A percentile compares a stretch with the other conserved stretches of the same genome.
Evolutionary conservation across 2,113 vertebrate genomes (phyloP).

Genomic region (Leptobrachium ailaonicum): DNA sequence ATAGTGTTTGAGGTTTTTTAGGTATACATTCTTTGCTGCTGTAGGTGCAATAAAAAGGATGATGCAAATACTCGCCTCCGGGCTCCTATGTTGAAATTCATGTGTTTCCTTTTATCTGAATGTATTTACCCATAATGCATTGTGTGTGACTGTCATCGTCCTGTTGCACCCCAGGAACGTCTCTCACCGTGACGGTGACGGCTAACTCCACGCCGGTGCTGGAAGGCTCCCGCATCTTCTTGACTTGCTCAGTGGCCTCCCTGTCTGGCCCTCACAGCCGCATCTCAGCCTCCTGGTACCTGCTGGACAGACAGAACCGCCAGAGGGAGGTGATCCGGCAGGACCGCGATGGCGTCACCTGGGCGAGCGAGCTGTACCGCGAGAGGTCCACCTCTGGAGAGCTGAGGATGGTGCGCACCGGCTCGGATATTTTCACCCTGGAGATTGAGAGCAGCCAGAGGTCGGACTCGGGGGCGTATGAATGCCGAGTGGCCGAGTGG

Average conservation of each 20-base stretch:
- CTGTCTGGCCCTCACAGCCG: conserved; percentile 67
- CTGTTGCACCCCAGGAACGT: conserved; percentile 80
- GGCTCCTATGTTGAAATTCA: no score
- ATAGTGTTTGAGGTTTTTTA: no score
- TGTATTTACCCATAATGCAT: not conserved
- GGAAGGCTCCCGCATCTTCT: conserved; percentile 83
- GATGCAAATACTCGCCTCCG: no score
- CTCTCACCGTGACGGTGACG: conserved; percentile 84
- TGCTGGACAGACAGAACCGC: conserved; percentile 74
- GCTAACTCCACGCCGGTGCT: conserved; percentile 83
- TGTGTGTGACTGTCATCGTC: not conserved
- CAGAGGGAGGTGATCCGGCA: conserved; percentile 80
- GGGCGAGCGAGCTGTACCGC: conserved; percentile 73
- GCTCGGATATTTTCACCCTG: conserved; percentile 75
- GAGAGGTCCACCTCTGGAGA: conserved; percentile 87
- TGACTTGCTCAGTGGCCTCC: conserved; percentile 79
- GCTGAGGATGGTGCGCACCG: conserved; percentile 81
- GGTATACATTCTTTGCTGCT: no score
- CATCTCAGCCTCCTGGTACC: conserved; percentile 84
- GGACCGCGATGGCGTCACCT: conserved; percentile 81
- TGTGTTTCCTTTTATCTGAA: no score
- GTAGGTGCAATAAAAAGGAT: no score
- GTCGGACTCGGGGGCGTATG: conserved; percentile 87
- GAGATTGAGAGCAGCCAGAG: conserved; percentile 84
- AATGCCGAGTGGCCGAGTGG: conserved; percentile 86